These are phyloP conservation scores for Ciconia maguari DNA, from an alignment of 2,113 vertebrate species.

Conservation along the genomic window DNA sequence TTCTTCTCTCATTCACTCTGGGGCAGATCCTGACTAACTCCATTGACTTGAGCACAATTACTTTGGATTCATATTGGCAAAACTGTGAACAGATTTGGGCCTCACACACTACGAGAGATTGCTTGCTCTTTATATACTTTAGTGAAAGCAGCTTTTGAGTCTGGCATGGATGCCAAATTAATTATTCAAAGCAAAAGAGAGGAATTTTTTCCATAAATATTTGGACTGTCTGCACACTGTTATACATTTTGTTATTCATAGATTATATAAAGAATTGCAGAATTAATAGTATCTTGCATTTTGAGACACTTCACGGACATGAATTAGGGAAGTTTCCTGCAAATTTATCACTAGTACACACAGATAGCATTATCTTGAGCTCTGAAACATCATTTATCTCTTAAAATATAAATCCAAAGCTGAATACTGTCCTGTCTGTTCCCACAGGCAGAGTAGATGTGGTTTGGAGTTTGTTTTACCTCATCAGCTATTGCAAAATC, in stretches of 20 bases:
- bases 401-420: not conserved
- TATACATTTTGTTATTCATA: not conserved
- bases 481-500: conserved; percentile 33
- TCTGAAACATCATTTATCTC: not conserved
- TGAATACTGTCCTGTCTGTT: not conserved
- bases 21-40: conserved; percentile 3
- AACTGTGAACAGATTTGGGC: not conserved
- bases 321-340: not conserved
- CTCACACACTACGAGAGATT: not conserved
- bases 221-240: not conserved
- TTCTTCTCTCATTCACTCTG: not conserved
- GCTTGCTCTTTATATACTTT: not conserved
- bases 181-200: conserved; percentile 38
- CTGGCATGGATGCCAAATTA: conserved; percentile 6
- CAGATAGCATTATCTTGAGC: not conserved
- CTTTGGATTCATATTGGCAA: not conserved
- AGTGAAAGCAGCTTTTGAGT: conserved; percentile 21
- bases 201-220: not conserved
- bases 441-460: not conserved
- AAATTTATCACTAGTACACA: not conserved
- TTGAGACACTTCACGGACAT: not conserved
- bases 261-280: not conserved
- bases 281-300: not conserved
- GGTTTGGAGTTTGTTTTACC: not conserved
- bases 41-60: conserved; percentile 1